phyloP scores from a whole-genome alignment of 1,140 invertebrate genomes.

The Chelonus insularis region DNA sequence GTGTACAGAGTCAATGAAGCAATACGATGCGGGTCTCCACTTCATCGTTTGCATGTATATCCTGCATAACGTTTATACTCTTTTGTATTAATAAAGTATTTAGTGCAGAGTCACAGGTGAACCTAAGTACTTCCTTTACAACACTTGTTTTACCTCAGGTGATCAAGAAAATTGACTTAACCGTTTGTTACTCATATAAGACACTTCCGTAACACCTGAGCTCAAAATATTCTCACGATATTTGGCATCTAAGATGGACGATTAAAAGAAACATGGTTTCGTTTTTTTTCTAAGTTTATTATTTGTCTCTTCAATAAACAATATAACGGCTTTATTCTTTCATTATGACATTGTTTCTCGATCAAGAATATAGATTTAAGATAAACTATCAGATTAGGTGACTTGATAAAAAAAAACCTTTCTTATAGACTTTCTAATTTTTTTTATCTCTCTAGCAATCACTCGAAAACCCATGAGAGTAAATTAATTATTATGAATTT shows the following conservation, averaged over 20 bases:
- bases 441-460: neutral
- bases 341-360: too few species aligned
- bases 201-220: constrained; percentile 25
- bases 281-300: too few species aligned
- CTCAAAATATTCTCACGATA: constrained; percentile 12
- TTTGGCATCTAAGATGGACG: too few species aligned
- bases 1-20: neutral
- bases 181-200: neutral
- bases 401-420: neutral
- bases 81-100: neutral
- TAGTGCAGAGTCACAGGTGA: neutral
- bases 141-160: constrained; percentile 14
- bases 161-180: neutral
- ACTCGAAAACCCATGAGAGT: too few species aligned
- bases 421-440: neutral
- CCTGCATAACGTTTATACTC: neutral
- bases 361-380: too few species aligned
- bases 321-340: too few species aligned
- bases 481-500: too few species aligned
- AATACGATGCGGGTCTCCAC: neutral
- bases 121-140: neutral
- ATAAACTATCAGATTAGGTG: too few species aligned
- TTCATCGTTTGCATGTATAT: too few species aligned
- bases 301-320: too few species aligned
- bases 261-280: too few species aligned